A percentile compares a stretch with the other conserved stretches of the same genome.
Evolutionary conservation across 2,888 invertebrate species (phyloP).

Genomic region (Proisotoma minuta): DNA sequence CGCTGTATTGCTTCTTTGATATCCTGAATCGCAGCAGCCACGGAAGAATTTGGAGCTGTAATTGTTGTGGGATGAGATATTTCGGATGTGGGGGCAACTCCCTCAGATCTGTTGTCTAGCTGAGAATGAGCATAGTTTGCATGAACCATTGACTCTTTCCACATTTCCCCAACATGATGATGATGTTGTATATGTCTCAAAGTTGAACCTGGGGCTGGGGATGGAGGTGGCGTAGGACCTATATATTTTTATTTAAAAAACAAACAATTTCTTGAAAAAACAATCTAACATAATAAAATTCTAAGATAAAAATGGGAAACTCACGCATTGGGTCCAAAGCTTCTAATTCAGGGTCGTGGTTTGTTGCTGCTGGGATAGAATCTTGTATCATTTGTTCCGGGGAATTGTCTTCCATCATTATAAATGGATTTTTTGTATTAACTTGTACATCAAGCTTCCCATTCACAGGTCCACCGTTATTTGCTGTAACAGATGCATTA

Average conservation of each 20-base stretch:
- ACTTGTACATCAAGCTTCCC: neutral
- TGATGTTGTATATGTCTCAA: slow-evolving; percentile 8
- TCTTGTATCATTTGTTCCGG: neutral
- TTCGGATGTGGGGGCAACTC: neutral
- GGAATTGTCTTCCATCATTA: neutral
- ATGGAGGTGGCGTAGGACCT: slow-evolving; percentile 48
- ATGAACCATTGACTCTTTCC: neutral
- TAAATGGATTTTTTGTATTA: neutral
- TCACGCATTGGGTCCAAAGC: slow-evolving; percentile 64
- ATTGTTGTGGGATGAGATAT: neutral
- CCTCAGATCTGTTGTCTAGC: neutral
- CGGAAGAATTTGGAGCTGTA: slow-evolving; percentile 47
- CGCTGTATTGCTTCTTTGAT: slow-evolving; percentile 74
- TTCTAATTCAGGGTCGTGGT: slow-evolving; percentile 59
- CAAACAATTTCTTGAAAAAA: neutral
- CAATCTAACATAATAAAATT: neutral
- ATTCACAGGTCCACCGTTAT: neutral
- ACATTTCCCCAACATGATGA: slow-evolving; percentile 3
- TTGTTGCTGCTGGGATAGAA: slow-evolving; percentile 34
- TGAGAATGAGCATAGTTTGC: neutral
- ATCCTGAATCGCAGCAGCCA: slow-evolving; percentile 71
- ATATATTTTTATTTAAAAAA: slow-evolving; percentile 2
- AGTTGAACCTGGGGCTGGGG: slow-evolving; percentile 44
- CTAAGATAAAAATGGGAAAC: slow-evolving; percentile 16
- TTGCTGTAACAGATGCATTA: neutral